A percentile compares a stretch with the other conserved stretches of the same genome.
These are phyloP conservation scores for Rhagophthalmus giganteus DNA, from an alignment of 2,888 invertebrate species.

Conservation along the genomic window DNA sequence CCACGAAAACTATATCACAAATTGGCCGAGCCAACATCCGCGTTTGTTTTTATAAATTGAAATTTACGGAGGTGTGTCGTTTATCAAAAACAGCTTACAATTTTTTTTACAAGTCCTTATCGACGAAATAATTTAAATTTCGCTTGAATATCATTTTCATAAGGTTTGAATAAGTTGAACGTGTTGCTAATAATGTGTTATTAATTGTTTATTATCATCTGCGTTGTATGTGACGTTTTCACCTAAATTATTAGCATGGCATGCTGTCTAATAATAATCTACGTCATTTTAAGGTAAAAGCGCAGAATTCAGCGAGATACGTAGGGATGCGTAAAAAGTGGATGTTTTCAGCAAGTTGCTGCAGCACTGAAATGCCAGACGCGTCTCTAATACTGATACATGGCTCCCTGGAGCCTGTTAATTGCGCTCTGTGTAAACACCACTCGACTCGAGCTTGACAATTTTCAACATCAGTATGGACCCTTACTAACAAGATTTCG, in stretches of 20 bases:
- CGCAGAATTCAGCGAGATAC: conserved; percentile 2
- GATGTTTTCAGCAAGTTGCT: conserved; percentile 25
- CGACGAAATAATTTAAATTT: no score
- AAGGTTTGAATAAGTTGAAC: no score
- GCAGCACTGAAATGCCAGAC: conserved; percentile 29
- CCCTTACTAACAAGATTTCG: conserved; percentile 28
- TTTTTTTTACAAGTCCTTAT: no score
- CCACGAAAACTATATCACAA: conserved; percentile 13
- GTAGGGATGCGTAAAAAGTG: conserved; percentile 25
- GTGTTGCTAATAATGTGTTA: no score
- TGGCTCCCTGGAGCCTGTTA: conserved; percentile 30
- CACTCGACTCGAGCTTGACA: conserved; percentile 31
- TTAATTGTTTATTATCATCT: no score
- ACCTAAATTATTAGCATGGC: no score
- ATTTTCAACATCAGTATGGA: conserved; percentile 32
- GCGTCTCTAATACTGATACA: conserved; percentile 32
- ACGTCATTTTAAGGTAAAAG: not conserved
- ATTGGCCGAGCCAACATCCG: conserved; percentile 15
- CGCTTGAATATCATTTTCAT: no score
- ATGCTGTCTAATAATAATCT: no score
- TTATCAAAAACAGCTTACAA: conserved; percentile 17
- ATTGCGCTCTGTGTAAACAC: conserved; percentile 32
- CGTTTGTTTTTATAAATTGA: conserved; percentile 19
- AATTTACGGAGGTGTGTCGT: conserved; percentile 15
- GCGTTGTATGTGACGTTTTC: no score